Evolutionary conservation across 2,888 invertebrate genomes (phyloP), one percentile per base, ranked within the genome.

Genomic region (Cactoblastis cactorum): DNA sequence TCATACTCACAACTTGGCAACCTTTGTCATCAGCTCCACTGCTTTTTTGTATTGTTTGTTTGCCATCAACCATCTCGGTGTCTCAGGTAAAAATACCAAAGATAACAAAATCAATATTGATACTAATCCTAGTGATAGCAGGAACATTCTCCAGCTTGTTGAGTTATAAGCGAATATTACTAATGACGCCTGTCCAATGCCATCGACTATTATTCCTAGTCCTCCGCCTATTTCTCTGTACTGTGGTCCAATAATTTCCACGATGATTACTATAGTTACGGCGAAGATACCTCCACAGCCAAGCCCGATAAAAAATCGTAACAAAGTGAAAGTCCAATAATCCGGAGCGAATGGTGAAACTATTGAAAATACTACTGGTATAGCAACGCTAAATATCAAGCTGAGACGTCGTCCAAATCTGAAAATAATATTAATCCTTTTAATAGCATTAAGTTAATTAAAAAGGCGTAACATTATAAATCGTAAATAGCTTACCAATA

Each of bases 271-370:
- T 22, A 74, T 51, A 11, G 73, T 68, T 2, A 74, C 57, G 11
- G 94, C 91, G 91, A 95, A 93, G 0, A 93, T 92, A 6, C 95
- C 96, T 37, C 95, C 95, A 3, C 94, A 93, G 1, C 94, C 93
- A 35, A 94, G 70, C 0, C 94, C 95, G 6, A 92, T 90, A 11
- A 94, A 70, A 63, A 95, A 93, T 57, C 95, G 63, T 48, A 94
- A 79, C 0, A 91, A 41, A 34, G 93, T 86, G 58, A 95, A 93
- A 0, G 62, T 64, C 76, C 77, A 79, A 52, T 69, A 82, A 37
- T 91, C 91, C 1, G 94, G 92, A 0, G 93, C 91, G 37, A 93
- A 85, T 0, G 94, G 91, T 14, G 93, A 91, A 0, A 88, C 84
- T 11, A 93, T 81, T 57, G 95, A 95, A 18, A 92, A 90, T 9